A percentile compares a stretch with the other conserved stretches of the same genome.
phyloP scores from a whole-genome alignment of 1,140 invertebrate genomes.

The Caenorhabditis remanei region DNA sequence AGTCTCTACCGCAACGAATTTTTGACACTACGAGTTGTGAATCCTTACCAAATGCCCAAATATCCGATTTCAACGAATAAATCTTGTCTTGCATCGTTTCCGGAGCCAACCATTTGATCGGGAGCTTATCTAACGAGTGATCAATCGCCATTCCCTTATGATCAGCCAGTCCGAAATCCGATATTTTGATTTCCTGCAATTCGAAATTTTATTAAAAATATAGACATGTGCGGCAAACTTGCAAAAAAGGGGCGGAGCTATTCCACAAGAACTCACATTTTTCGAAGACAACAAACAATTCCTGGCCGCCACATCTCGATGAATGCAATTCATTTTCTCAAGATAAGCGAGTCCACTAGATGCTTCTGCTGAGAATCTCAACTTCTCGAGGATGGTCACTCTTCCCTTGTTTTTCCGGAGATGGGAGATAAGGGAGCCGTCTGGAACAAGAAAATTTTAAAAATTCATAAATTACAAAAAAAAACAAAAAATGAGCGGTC shows the following conservation, averaged over 20 bases:
- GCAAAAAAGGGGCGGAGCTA: neutral
- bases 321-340: slow-evolving; percentile 63
- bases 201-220: too few species aligned
- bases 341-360: slow-evolving; percentile 64
- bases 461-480: neutral
- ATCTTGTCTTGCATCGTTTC: slow-evolving; percentile 75
- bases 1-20: too few species aligned
- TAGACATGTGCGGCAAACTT: neutral
- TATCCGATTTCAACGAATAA: slow-evolving; percentile 70
- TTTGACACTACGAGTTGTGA: too few species aligned
- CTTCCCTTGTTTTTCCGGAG: slow-evolving; percentile 67
- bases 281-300: slow-evolving; percentile 68
- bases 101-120: slow-evolving; percentile 83
- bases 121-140: slow-evolving; percentile 88
- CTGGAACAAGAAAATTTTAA: neutral
- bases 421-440: slow-evolving; percentile 66
- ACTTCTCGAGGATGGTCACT: slow-evolving; percentile 56
- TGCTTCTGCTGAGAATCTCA: slow-evolving; percentile 64
- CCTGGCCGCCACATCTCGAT: slow-evolving; percentile 63
- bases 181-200: slow-evolving; percentile 67
- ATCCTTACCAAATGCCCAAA: slow-evolving; percentile 67
- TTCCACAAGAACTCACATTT: neutral
- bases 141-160: slow-evolving; percentile 78
- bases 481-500: neutral
- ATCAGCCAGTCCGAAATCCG: slow-evolving; percentile 70